phyloP scores from a whole-genome alignment of 2,797 vertebrate genomes.

The Poecilia gillii region DNA sequence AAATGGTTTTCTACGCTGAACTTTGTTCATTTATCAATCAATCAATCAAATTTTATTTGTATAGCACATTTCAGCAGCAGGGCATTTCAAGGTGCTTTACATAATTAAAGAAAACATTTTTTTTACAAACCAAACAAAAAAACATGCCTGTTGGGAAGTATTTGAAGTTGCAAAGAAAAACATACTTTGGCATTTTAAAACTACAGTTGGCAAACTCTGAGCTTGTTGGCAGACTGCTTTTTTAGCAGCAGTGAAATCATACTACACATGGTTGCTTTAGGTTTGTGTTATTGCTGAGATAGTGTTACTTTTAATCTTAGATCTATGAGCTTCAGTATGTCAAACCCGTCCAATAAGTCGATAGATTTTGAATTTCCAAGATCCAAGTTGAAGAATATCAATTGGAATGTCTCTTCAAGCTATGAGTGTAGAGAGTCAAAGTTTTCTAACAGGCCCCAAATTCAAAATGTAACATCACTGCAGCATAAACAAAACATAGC shows the following conservation, averaged over 20 bases:
- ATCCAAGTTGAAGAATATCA: not conserved
- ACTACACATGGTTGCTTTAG: not conserved
- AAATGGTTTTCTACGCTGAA: not conserved
- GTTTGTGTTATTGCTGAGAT: not conserved
- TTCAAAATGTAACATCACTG: not conserved
- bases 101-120: no score
- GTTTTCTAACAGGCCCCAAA: not conserved
- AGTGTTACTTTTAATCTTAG: not conserved
- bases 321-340: not conserved
- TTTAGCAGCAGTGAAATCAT: not conserved
- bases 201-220: not conserved
- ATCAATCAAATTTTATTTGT: no score
- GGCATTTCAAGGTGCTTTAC: no score
- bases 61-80: no score
- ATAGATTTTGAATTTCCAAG: not conserved
- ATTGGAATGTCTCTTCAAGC: not conserved
- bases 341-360: not conserved
- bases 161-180: not conserved
- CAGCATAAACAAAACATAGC: not conserved
- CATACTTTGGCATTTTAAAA: not conserved
- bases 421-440: not conserved
- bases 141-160: not conserved
- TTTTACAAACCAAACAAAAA: not conserved
- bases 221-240: not conserved
- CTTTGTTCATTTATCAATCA: not conserved